A percentile compares a stretch with the other conserved stretches of the same genome.
Conservation (phyloP, 2,888 invertebrate genomes). For the Lasioglossum vierecki region DNA sequence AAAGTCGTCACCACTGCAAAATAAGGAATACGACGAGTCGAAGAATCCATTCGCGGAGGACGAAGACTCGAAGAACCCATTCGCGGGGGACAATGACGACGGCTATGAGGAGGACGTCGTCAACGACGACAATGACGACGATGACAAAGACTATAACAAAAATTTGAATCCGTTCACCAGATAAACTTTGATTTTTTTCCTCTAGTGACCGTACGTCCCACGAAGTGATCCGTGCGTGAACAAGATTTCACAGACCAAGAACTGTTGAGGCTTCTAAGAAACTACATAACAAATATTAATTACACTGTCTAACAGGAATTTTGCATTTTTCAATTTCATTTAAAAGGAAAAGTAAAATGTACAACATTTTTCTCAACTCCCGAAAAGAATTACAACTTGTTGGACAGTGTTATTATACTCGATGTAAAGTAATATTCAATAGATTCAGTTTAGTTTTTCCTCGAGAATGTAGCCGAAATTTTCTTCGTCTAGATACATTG, state of each 20-base stretch:
- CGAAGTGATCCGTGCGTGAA: conserved; percentile 16
- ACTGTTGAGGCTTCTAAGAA: conserved; percentile 18
- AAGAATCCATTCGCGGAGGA: conserved; percentile 88
- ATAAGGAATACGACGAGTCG: conserved; percentile 83
- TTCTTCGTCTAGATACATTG: not conserved
- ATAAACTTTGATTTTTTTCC: conserved; percentile 53
- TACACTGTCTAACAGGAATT: not conserved
- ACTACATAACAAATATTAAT: conserved; percentile 24
- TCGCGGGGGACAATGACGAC: conserved; percentile 82
- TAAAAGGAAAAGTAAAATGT: not conserved
- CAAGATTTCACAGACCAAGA: conserved; percentile 28
- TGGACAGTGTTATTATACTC: not conserved
- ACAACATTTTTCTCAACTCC: not conserved
- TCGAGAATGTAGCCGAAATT: not conserved
- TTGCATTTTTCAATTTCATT: not conserved
- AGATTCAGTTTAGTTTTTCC: conserved; percentile 5
- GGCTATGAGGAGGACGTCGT: conserved; percentile 85
- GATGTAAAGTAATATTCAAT: conserved; percentile 30
- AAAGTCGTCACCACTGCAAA: conserved; percentile 79
- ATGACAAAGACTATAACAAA: conserved; percentile 90
- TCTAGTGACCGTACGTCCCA: not conserved
- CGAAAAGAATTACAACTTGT: not conserved
- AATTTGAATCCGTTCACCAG: conserved; percentile 90
- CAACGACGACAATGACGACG: conserved; percentile 83
- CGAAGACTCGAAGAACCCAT: conserved; percentile 83